Base-by-base conservation (phyloP, 1,140 invertebrate species). In the Trypoxylus dichotomus region DNA sequence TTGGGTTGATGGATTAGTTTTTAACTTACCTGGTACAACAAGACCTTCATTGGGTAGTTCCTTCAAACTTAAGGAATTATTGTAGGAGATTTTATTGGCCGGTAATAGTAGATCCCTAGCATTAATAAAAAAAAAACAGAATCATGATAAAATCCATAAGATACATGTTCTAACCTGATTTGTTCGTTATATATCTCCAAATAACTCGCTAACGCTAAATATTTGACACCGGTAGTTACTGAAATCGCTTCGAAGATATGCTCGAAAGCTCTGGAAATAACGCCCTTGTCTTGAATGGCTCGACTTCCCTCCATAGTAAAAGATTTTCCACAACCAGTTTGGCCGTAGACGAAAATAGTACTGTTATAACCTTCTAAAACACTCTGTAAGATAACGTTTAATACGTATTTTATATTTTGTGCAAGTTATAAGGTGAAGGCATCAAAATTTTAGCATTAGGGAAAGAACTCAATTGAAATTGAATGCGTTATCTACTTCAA, bases 291-390 rank as follows among this genome's bases (percentile, higher is more conserved):
- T 11, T 82, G 74, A 24, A 15, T 25, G 41, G 76, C n/a, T 7
- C 74, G 47, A 74, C 54, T 13, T 1, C 79, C 71, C 2, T 71
- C 37, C 96, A 98, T 98, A 10, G 97, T 98, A 84, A 94, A 97
- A 0, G 97, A 98, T 87, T 98, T 98, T 0, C 97, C 97, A 1
- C 96, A 97, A n/a, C 96, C 97, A 0, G 96, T 98, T 87, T 98
- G 97, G 0, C 97, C 97, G 85, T 98, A 98, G 0, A 97, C 97
- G 87, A 98, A 96, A 25, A 98, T 96, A 0, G 97, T 98, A 3
- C 96, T 96, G 87, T 98, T 98, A 86, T 97, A 98, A 0, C 97
- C 97, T 81, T 93, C 92, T 0, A 99, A 89, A 0, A 99, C 97
- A 77, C 96, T 95, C 71, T 97, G 13, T 10, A 24, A 19, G n/a